Evolutionary conservation across 2,797 vertebrate species (phyloP).

Genomic region (Sarcophilus harrisii): DNA sequence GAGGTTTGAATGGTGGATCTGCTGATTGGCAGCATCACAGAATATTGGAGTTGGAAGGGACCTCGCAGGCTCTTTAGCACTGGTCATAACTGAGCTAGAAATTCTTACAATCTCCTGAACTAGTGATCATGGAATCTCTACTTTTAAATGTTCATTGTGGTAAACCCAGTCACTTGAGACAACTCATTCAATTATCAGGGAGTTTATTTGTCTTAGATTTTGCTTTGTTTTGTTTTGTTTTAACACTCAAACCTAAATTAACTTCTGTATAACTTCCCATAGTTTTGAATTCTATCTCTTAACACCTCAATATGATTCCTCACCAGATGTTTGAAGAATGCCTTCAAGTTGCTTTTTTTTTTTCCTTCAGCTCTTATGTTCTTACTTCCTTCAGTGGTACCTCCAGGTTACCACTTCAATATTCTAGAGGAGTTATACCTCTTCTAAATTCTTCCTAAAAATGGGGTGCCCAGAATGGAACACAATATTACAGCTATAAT

Average conservation of each 20-base stretch:
- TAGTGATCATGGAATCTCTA: background rate
- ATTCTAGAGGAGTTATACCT: background rate
- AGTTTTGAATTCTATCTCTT: background rate
- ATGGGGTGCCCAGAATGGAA: background rate
- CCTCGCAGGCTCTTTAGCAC: background rate
- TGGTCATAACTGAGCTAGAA: background rate
- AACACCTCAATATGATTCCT: no score
- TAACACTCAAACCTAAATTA: background rate
- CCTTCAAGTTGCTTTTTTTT: background rate
- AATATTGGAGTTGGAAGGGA: background rate
- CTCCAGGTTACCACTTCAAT: background rate
- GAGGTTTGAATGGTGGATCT: background rate
- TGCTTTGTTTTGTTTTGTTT: background rate
- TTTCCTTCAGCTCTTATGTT: background rate
- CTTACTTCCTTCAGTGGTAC: background rate
- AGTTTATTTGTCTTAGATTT: background rate
- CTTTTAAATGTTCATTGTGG: background rate
- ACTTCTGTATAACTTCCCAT: background rate
- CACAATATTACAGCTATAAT: background rate
- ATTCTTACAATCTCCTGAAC: background rate
- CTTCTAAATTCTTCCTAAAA: no score
- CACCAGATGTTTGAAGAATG: background rate
- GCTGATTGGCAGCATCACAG: background rate
- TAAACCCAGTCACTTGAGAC: slow-evolving; percentile 16
- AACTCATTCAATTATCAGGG: background rate